phyloP scores from a whole-genome alignment of 2,113 vertebrate genomes.

The Cyprinus carpio region DNA sequence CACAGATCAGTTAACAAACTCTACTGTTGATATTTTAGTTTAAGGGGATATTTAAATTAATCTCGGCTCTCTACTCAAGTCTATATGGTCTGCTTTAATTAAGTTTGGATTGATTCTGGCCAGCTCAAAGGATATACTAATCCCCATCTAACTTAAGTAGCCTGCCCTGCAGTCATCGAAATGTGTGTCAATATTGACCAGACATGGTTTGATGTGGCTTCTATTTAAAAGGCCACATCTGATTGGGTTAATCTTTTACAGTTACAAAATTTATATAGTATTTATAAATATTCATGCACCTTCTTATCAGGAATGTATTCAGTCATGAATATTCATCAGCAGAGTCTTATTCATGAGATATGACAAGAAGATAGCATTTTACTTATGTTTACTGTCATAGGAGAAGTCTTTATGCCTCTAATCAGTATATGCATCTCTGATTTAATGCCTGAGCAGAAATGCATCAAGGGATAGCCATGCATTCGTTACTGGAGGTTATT shows the following conservation, averaged over 20 bases:
- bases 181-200: constrained; percentile 43
- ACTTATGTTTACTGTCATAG: background rate
- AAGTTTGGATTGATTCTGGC: constrained; percentile 52
- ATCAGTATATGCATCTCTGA: constrained; percentile 1
- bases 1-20: background rate
- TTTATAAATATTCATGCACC: constrained; percentile 34
- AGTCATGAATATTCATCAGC: constrained; percentile 24
- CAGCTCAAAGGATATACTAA: constrained; percentile 42
- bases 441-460: background rate
- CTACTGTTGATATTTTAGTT: background rate
- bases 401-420: background rate
- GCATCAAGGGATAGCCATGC: background rate
- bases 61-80: background rate
- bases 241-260: constrained; percentile 22
- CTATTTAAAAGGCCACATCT: background rate
- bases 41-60: background rate
- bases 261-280: background rate
- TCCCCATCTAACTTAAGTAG: constrained; percentile 34
- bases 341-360: background rate
- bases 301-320: background rate
- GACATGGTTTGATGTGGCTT: constrained; percentile 33
- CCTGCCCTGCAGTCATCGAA: constrained; percentile 27
- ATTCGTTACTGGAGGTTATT: background rate
- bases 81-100: constrained; percentile 51
- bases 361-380: background rate